These are phyloP conservation scores for Plectropomus leopardus DNA, from an alignment of 2,113 vertebrate genomes.

Conservation along the genomic window DNA sequence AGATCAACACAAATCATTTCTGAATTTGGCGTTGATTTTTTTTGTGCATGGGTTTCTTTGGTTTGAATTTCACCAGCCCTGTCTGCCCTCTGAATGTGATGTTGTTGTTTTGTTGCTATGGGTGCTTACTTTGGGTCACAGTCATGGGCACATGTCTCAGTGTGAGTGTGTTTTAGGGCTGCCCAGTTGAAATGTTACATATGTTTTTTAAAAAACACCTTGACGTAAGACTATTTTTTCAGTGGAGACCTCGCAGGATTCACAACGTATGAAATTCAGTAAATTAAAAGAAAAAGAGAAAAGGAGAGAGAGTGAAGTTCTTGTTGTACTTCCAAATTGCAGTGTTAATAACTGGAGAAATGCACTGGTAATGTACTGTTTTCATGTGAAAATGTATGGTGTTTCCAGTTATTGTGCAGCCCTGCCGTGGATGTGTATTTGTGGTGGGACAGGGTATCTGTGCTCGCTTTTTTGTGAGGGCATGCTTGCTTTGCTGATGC, in stretches of 20 bases:
- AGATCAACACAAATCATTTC: constrained; percentile 57
- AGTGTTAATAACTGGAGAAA: background rate
- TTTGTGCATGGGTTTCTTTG: constrained; percentile 67
- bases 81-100: constrained; percentile 32
- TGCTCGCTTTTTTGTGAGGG: constrained; percentile 45
- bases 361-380: background rate
- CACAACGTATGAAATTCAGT: background rate
- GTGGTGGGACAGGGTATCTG: constrained; percentile 32
- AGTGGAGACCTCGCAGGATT: background rate
- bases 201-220: background rate
- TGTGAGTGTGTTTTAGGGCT: constrained; percentile 41
- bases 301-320: background rate
- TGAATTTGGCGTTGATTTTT: constrained; percentile 55
- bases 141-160: background rate
- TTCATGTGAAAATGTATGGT: background rate
- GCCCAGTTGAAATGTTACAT: constrained; percentile 24
- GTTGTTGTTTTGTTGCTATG: constrained; percentile 14
- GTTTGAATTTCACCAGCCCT: constrained; percentile 21
- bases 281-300: background rate
- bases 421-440: constrained; percentile 31
- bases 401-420: constrained; percentile 38
- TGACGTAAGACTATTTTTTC: background rate
- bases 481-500: constrained; percentile 72
- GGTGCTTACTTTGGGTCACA: constrained; percentile 27
- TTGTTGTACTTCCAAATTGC: background rate